A percentile compares a stretch with the other conserved stretches of the same genome.
Conservation (phyloP, 1,140 invertebrate genomes). For the Drosophila tani region DNA sequence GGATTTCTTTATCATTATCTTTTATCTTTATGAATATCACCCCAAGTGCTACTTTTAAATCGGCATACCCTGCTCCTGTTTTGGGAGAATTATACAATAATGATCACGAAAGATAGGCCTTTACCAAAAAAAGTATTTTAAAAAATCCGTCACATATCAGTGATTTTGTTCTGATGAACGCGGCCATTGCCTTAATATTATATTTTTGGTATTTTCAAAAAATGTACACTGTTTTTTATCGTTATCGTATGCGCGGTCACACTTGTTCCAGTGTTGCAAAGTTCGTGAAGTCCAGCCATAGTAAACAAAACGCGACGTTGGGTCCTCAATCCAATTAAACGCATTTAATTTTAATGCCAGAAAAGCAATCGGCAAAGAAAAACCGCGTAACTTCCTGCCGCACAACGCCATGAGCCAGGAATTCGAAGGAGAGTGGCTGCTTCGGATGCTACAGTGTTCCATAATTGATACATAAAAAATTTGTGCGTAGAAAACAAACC, state of each 20-base stretch:
- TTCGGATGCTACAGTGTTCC: slow-evolving; percentile 1
- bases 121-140: neutral
- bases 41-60: too few relatives aligned
- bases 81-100: too few relatives aligned
- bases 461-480: slow-evolving; percentile 49
- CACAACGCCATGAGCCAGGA: neutral
- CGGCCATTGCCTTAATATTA: neutral
- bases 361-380: slow-evolving; percentile 16
- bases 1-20: too few relatives aligned
- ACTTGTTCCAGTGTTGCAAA: slow-evolving; percentile 7
- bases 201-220: neutral
- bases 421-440: too few relatives aligned
- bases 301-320: slow-evolving; percentile 43
- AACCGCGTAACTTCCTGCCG: neutral
- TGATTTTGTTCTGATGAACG: neutral
- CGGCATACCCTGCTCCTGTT: too few relatives aligned
- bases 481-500: slow-evolving; percentile 78
- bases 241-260: slow-evolving; percentile 6
- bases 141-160: neutral
- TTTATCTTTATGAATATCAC: too few relatives aligned
- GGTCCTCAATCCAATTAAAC: slow-evolving; percentile 22
- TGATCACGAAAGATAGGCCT: too few relatives aligned
- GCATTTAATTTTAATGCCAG: slow-evolving; percentile 37
- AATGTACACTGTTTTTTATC: neutral
- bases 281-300: slow-evolving; percentile 15